Evolutionary conservation across 2,888 invertebrate species (phyloP), one percentile per base, ranked within the genome.

Genomic region (Oscheius sp.): DNA sequence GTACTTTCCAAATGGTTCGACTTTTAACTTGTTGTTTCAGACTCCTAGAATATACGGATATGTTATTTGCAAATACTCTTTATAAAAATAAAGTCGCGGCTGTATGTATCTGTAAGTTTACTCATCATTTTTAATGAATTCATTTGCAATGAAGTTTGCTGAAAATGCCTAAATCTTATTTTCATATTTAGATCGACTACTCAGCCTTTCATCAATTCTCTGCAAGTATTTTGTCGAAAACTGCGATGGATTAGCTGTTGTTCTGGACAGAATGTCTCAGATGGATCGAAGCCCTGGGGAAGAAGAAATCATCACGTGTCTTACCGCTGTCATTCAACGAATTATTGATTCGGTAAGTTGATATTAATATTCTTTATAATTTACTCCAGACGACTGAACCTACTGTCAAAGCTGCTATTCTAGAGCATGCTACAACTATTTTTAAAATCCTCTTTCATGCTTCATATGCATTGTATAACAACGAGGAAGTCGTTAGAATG

Each of bases 391-490:
- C 52, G 9, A 7, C 16, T n/a, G 59, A 66, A 27, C 16, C 53
- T 9, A n/a, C 25, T 46, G n/a, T 72, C 16, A 13, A 29, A 21
- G n/a, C 12, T 6, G 7, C 41, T 6, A 23, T 72, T 21, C 23
- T 27, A 13, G 7, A 45, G n/a, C 12, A 61, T 13, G 41, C 21
- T 16, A 21, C 46, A 9, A 52, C 16, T 25, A 49, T 46, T 25
- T 35, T 45, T 9, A 63, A 61, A 23, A 61, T 52, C 21, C 61
- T 72, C 35, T 72, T 72, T 21, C 72, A 72, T 46, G 23, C 27
- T 13, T 53, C 63, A 52, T 41, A 63, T 25, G 72, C 72, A 18
- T 72, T 43, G n/a, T 52, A 72, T 46, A 46, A 63, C 6, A 63
- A 72, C 21, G 16, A 23, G 6, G 16, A 27, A 41, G 63, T 72